phyloP scores from a whole-genome alignment of 2,797 vertebrate species.

The Tangara arthus region DNA sequence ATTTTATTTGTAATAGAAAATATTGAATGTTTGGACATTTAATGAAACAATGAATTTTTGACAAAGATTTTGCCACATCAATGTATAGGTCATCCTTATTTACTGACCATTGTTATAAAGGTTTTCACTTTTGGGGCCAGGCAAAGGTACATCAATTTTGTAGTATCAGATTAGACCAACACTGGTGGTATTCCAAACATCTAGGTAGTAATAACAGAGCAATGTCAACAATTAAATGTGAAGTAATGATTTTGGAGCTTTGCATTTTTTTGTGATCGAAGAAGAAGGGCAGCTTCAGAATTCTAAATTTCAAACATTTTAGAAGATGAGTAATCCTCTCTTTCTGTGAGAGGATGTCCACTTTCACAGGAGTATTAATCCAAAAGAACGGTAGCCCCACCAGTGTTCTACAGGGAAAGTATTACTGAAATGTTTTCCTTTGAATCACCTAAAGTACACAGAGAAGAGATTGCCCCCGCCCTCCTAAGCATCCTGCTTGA shows the following conservation, averaged over 20 bases:
- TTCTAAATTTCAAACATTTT: background rate
- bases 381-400: background rate
- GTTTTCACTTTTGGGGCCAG: background rate
- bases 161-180: background rate
- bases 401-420: background rate
- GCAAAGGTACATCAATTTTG: background rate
- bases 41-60: background rate
- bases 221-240: background rate
- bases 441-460: background rate
- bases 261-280: background rate
- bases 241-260: background rate
- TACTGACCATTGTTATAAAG: background rate
- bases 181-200: background rate
- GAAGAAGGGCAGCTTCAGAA: background rate
- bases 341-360: background rate
- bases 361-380: background rate
- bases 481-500: background rate
- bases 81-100: background rate
- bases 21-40: background rate
- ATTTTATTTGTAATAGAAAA: background rate
- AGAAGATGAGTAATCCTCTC: background rate
- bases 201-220: background rate
- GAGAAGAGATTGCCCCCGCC: background rate
- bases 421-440: background rate
- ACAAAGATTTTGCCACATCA: background rate